Percentiles rank a stretch among this genome's conserved stretches.
These are phyloP conservation scores for Acanthosoma haemorrhoidale DNA, from an alignment of 2,888 invertebrate species.

Conservation along the genomic window DNA sequence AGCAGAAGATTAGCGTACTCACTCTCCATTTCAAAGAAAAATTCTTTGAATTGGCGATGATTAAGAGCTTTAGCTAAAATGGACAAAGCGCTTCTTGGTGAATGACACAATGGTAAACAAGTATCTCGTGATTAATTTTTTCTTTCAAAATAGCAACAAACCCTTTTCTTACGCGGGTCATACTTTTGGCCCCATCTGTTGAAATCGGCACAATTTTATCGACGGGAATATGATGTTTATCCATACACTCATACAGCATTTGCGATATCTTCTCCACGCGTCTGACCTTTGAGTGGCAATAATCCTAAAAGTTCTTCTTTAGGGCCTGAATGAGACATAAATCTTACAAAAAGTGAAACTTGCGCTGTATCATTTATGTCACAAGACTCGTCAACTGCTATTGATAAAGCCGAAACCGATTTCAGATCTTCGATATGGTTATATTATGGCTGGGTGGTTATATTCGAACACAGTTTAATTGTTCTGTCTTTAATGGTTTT, in stretches of 20 bases:
- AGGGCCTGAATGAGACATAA: slow-evolving; percentile 39
- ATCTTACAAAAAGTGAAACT: slow-evolving; percentile 42
- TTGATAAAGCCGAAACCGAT: slow-evolving; percentile 42
- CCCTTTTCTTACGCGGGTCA: slow-evolving; percentile 41
- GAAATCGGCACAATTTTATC: slow-evolving; percentile 40
- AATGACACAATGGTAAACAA: slow-evolving; percentile 43
- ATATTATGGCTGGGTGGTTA: slow-evolving; percentile 40
- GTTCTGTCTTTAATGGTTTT: slow-evolving; percentile 41
- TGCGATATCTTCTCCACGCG: slow-evolving; percentile 41
- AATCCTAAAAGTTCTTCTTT: slow-evolving; percentile 40
- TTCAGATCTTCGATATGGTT: slow-evolving; percentile 42
- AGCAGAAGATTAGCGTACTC: slow-evolving; percentile 39
- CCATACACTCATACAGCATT: slow-evolving; percentile 41
- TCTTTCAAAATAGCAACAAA: slow-evolving; percentile 28
- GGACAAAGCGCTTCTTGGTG: slow-evolving; percentile 40
- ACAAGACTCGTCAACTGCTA: slow-evolving; percentile 43
- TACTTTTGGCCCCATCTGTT: slow-evolving; percentile 43
- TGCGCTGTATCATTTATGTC: slow-evolving; percentile 43
- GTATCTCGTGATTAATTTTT: slow-evolving; percentile 42
- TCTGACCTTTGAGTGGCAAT: slow-evolving; percentile 38
- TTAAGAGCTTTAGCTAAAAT: slow-evolving; percentile 38
- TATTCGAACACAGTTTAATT: slow-evolving; percentile 37
- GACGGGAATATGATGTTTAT: slow-evolving; percentile 34
- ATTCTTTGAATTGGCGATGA: slow-evolving; percentile 42
- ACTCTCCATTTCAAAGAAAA: slow-evolving; percentile 43